A percentile compares a stretch with the other conserved stretches of the same genome.
phyloP scores from a whole-genome alignment of 2,888 invertebrate genomes.

The Drosophila demipolita region DNA sequence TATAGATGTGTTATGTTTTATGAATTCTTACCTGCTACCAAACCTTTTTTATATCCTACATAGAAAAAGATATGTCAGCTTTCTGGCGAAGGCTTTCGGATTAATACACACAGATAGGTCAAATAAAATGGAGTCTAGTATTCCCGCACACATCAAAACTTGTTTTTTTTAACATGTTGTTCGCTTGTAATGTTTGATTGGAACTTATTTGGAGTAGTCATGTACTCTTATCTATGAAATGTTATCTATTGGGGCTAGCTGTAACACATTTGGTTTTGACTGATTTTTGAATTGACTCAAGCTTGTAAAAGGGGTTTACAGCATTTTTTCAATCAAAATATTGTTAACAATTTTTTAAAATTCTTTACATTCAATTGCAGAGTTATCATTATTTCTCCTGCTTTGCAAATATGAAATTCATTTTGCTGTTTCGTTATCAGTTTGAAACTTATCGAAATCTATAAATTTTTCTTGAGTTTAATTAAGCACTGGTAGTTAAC shows the following conservation, averaged over 20 bases:
- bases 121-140: neutral
- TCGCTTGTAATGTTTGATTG: conserved; percentile 16
- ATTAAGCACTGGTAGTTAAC: neutral
- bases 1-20: conserved; percentile 3
- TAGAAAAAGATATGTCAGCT: neutral
- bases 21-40: conserved; percentile 8
- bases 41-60: neutral
- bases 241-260: conserved; percentile 44
- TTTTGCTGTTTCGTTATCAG: neutral
- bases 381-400: neutral
- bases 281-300: conserved; percentile 13
- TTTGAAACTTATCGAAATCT: neutral
- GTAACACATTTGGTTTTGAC: conserved; percentile 17
- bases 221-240: conserved; percentile 37
- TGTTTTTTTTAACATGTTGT: conserved; percentile 12
- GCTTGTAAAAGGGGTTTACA: conserved; percentile 6
- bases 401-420: neutral
- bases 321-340: neutral
- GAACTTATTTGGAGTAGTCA: neutral
- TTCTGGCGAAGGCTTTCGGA: neutral
- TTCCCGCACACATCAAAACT: neutral
- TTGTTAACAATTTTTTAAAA: neutral
- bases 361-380: neutral
- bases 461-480: neutral
- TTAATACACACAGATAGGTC: neutral